Evolutionary conservation across 1,140 invertebrate genomes (phyloP), one percentile per base, ranked within the genome.

Genomic region (Trachymyrmex septentrionalis): DNA sequence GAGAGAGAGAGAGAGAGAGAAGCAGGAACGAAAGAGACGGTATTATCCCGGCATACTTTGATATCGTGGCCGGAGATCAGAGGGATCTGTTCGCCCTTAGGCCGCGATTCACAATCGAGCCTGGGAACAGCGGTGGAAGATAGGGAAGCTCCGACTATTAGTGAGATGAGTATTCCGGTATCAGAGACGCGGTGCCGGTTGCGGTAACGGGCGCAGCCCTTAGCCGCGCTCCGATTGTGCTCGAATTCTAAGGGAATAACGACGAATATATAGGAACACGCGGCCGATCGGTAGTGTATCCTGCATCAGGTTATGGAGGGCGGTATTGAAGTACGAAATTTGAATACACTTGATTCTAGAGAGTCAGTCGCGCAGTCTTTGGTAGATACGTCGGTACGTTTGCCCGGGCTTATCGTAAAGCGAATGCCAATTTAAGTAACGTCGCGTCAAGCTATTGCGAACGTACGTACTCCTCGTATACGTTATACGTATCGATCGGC

Each of bases 151-250:
- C 64, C 80, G 69, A 75, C 80, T 84, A 84, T 84, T 84, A 84
- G 80, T 75, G 80, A 73, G 80, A 84, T 84, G 80, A 84, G 80
- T 84, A 84, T 84, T 84, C 80, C 80, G 80, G 80, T 84, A 84
- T 84, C 80, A 84, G 80, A 84, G 38, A 84, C 80, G 80, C 69
- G 69, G 80, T 73, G n/a, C 69, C 55, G 80, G 80, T 84, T 84
- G 80, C 38, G 80, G 80, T 84, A 84, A 84, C 80, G 69, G 80
- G 55, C 66, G 64, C 78, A 81, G 53, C 69, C 55, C 69, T 84
- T 84, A 84, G 69, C 80, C 69, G 69, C 55, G 44, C 69, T 73
- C 80, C 80, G 80, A 84, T 84, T 84, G 69, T 84, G 55, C 80
- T 73, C 69, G 69, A 84, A 84, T 75, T 84, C 69, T 84, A 84